These are phyloP conservation scores for Lepilemur septentrionalis DNA, from an alignment of 2,797 vertebrate genomes.

Conservation along the genomic window DNA sequence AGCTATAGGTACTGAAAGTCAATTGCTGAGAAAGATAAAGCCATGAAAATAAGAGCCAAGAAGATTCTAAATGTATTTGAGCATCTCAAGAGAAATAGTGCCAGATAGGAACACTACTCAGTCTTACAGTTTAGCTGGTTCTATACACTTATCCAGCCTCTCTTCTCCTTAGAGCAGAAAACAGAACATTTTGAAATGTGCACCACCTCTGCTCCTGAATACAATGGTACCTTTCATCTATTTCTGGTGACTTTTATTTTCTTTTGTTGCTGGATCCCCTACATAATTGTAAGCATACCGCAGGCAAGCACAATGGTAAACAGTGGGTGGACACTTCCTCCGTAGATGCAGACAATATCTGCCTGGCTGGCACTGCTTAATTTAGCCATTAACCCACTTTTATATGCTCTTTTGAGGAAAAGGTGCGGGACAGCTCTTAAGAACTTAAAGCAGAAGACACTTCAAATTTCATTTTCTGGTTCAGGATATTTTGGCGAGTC, in stretches of 20 bases:
- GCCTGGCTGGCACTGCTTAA: constrained; percentile 52
- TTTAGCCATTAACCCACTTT: constrained; percentile 65
- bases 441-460: constrained; percentile 68
- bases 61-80: constrained; percentile 4
- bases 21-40: constrained; percentile 42
- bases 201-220: background rate
- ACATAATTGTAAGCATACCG: constrained; percentile 30
- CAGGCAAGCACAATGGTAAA: constrained; percentile 60
- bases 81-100: constrained; percentile 1
- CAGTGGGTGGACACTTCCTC: constrained; percentile 47
- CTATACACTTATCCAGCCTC: background rate
- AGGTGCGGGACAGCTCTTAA: constrained; percentile 62
- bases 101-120: background rate
- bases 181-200: constrained; percentile 53
- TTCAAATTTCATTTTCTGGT: constrained; percentile 65
- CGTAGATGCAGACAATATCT: constrained; percentile 11
- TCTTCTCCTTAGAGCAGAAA: constrained; percentile 57
- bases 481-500: constrained; percentile 31
- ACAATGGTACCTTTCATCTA: constrained; percentile 62
- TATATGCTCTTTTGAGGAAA: constrained; percentile 60
- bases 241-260: constrained; percentile 73
- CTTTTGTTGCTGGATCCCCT: constrained; percentile 69
- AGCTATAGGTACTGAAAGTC: background rate
- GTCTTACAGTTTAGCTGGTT: background rate
- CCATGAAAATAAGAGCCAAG: constrained; percentile 7